phyloP scores from a whole-genome alignment of 2,113 vertebrate genomes.

The Parotia lawesii region DNA sequence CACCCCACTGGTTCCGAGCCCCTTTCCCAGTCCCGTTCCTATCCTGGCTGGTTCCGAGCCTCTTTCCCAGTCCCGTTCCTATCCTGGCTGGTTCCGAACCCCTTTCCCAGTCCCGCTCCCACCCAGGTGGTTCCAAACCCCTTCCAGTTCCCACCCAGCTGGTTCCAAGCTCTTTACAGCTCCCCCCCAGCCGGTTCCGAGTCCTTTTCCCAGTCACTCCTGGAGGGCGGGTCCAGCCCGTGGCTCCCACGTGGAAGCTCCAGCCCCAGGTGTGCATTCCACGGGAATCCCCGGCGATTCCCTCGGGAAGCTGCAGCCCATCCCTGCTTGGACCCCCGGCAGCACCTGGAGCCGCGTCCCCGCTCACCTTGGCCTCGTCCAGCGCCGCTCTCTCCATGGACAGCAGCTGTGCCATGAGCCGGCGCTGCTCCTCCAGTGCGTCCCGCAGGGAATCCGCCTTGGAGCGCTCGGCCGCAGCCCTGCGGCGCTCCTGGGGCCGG shows the following conservation, averaged over 20 bases:
- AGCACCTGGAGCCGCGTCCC: no score
- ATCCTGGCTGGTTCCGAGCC: neutral
- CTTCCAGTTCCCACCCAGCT: neutral
- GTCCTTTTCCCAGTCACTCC: neutral
- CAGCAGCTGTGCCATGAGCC: neutral
- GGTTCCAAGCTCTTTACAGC: neutral
- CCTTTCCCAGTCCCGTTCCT: no score
- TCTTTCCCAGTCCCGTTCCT: neutral
- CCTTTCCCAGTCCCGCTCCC: accelerated
- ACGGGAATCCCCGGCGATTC: neutral
- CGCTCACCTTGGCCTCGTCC: neutral
- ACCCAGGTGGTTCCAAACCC: neutral
- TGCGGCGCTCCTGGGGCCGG: neutral
- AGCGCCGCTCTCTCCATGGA: neutral
- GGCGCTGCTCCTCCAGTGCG: neutral
- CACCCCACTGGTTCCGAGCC: no score
- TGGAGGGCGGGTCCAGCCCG: neutral
- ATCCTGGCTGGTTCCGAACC: accelerated
- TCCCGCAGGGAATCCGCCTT: neutral
- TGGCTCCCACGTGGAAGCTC: neutral
- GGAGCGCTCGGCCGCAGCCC: neutral
- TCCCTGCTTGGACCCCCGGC: neutral
- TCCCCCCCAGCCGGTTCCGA: neutral
- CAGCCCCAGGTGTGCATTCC: neutral
- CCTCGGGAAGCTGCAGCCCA: neutral